Evolutionary conservation across 2,797 vertebrate species (phyloP), one percentile per base, ranked within the genome.

Genomic region (Cirrhinus mrigala): DNA sequence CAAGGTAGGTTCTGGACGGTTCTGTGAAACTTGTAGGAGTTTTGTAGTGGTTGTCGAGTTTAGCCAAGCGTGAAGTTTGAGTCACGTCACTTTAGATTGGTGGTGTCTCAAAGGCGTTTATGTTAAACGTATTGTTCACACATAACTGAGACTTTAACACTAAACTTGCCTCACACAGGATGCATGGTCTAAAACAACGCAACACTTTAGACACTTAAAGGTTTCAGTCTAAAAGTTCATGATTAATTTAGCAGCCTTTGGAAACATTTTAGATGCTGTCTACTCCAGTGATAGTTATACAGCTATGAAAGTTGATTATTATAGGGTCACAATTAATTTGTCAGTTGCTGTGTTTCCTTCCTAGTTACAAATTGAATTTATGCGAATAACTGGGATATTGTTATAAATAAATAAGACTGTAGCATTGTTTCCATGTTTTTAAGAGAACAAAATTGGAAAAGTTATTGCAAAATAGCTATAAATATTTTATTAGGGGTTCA

Each of bases 11-110:
- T 2, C 56, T 6, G 48, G 66, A 81, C n/a, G 82, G n/a, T 75
- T 81, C 79, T 27, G 33, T 52, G n/a, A 11, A 12, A 18, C 76
- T 70, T 70, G 77, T 73, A 29, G 18, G 27, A 22, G 29, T 44
- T 50, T 71, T 70, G 64, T 22, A 37, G 66, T 4, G 50, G 62
- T 58, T 83, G 80, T 79, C 24, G 48, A 60, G 40, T 80, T 83
- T 66, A 46, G 46, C 15, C 4, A 24, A 44, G 60, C 6, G 11
- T 70, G 44, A 64, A 27, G 15, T 82, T 84, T 78, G 56, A 73
- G 27, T 50, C 22, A 2, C 2, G 3, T 81, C 58, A 33, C 64
- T 78, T 10, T 77, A 70, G 27, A 37, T 62, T 16, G 50, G 22
- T 58, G 22, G 12, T 54, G 52, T 37, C 4, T 37, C 29, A 40